phyloP scores from a whole-genome alignment of 2,113 vertebrate species.

The Mustela nigripes region DNA sequence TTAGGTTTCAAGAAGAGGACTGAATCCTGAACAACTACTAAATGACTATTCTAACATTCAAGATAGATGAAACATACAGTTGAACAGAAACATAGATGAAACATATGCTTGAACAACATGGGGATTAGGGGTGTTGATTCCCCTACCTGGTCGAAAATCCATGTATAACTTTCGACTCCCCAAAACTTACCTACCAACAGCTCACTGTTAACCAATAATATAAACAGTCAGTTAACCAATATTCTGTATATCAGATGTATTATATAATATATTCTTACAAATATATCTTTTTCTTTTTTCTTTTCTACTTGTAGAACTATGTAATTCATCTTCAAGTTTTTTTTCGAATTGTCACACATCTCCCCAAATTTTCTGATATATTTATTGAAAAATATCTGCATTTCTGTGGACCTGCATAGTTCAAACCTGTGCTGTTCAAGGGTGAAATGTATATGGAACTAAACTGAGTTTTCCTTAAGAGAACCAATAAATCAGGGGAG shows the following conservation, averaged over 20 bases:
- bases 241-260: not conserved
- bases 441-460: not conserved
- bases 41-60: not conserved
- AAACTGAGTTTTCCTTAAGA: slow-evolving; percentile 28
- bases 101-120: not conserved
- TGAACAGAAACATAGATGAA: not conserved
- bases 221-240: not conserved
- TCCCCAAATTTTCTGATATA: not conserved
- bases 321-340: not conserved
- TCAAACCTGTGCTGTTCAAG: not conserved
- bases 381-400: not conserved
- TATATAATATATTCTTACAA: not conserved
- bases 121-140: not conserved
- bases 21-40: slow-evolving; percentile 40
- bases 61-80: not conserved
- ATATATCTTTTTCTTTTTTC: not conserved
- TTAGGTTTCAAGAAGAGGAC: not conserved
- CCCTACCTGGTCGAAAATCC: not conserved
- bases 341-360: not conserved
- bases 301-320: not conserved
- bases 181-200: not conserved
- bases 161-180: not conserved
- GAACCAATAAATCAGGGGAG: not conserved
- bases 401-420: not conserved
- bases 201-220: not conserved